phyloP scores from a whole-genome alignment of 2,113 vertebrate genomes.

The Microtus pennsylvanicus region DNA sequence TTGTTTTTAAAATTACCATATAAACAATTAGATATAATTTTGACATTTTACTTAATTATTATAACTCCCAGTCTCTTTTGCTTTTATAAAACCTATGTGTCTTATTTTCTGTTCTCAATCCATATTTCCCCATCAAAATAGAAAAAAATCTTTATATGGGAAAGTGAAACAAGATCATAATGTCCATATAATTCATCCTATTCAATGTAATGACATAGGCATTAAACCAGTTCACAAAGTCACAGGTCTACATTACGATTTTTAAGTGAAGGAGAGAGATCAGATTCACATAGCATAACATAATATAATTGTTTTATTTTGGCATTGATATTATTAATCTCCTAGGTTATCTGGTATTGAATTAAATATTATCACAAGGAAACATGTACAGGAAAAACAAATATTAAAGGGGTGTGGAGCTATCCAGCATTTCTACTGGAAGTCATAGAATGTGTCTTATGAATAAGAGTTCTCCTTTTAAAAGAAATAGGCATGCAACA shows the following conservation, averaged over 20 bases:
- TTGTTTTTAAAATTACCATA: not conserved
- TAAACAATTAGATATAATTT: not conserved
- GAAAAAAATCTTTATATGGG: not conserved
- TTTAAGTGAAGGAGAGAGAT: not conserved
- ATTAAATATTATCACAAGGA: not conserved
- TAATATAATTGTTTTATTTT: not conserved
- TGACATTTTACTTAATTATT: not conserved
- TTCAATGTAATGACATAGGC: too few relatives aligned
- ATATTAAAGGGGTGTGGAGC: not conserved
- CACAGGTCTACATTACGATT: not conserved
- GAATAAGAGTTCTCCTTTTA: not conserved
- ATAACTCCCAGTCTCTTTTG: not conserved
- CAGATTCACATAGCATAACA: not conserved
- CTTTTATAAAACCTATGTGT: not conserved
- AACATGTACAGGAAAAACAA: not conserved
- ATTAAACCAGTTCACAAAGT: not conserved
- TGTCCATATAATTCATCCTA: not conserved
- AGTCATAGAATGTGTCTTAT: not conserved
- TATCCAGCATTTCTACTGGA: not conserved
- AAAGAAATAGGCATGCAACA: not conserved
- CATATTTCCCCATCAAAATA: not conserved
- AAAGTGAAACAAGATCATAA: not conserved
- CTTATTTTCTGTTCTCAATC: not conserved
- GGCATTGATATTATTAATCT: not conserved
- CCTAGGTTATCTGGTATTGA: not conserved